A percentile compares a stretch with the other conserved stretches of the same genome.
Evolutionary conservation across 1,140 invertebrate genomes (phyloP).

Genomic region (Drosophila miranda): DNA sequence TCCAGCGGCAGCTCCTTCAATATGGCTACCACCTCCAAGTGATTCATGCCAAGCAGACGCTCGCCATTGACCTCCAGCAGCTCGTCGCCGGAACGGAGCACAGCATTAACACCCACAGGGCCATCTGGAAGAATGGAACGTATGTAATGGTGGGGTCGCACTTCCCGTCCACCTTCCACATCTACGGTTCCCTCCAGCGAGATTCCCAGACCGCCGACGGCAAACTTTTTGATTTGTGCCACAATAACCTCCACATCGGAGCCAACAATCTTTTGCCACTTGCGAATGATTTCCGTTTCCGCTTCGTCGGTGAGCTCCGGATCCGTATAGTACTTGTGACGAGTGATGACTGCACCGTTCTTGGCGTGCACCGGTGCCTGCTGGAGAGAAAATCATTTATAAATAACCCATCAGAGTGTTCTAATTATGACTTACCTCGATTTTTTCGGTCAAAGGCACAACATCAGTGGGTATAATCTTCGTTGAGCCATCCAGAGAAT

Average conservation of each 20-base stretch:
- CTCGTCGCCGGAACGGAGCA: slow-evolving; percentile 94
- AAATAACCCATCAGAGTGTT: background rate
- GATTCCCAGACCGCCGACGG: slow-evolving; percentile 96
- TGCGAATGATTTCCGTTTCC: slow-evolving; percentile 90
- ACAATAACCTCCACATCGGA: slow-evolving; percentile 94
- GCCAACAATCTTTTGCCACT: slow-evolving; percentile 91
- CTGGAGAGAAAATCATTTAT: background rate
- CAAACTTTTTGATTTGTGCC: slow-evolving; percentile 92
- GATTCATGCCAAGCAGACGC: slow-evolving; percentile 96
- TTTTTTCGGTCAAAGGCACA: slow-evolving; percentile 55
- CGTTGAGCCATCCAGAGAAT: slow-evolving; percentile 65
- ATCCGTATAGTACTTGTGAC: slow-evolving; percentile 80
- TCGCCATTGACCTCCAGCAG: slow-evolving; percentile 96
- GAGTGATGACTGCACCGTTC: slow-evolving; percentile 64
- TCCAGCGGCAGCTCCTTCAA: slow-evolving; percentile 96
- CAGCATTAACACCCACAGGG: slow-evolving; percentile 94
- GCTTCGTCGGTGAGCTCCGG: slow-evolving; percentile 86
- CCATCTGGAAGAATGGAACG: slow-evolving; percentile 96
- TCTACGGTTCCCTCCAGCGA: slow-evolving; percentile 98
- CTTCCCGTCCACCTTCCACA: slow-evolving; percentile 94
- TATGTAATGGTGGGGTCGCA: slow-evolving; percentile 96
- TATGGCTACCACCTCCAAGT: slow-evolving; percentile 97
- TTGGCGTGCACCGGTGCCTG: slow-evolving; percentile 48
- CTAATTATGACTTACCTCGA: slow-evolving; percentile 39
- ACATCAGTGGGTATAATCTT: slow-evolving; percentile 75